These are phyloP conservation scores for Drosophila aff. DNA, from an alignment of 1,140 invertebrate genomes.

Conservation along the genomic window DNA sequence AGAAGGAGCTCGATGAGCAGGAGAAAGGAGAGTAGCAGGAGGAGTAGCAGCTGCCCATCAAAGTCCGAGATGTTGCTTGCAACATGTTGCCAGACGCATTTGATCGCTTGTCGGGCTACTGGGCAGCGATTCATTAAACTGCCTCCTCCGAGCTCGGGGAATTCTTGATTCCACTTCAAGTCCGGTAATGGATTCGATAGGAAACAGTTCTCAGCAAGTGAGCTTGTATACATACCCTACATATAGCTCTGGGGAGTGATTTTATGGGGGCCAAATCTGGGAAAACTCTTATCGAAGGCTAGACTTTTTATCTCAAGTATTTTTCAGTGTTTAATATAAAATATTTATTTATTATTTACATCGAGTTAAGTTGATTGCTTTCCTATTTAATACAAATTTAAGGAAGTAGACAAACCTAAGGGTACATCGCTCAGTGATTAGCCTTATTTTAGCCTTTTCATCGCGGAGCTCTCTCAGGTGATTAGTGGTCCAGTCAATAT, in stretches of 20 bases:
- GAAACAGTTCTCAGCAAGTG: neutral
- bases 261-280: neutral
- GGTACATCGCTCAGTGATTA: neutral
- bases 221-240: neutral
- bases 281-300: constrained; percentile 1
- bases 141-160: constrained; percentile 9
- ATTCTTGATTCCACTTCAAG: neutral
- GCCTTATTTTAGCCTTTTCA: constrained; percentile 2
- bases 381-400: neutral
- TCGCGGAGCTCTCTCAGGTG: neutral
- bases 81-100: constrained; percentile 70
- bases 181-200: constrained; percentile 5
- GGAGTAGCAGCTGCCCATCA: constrained; percentile 30
- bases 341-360: neutral
- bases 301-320: neutral
- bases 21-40: neutral
- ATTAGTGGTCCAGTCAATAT: constrained; percentile 43
- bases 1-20: neutral
- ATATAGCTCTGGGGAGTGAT: neutral
- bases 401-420: neutral
- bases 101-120: constrained; percentile 35
- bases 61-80: constrained; percentile 33
- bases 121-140: constrained; percentile 20
- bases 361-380: neutral
- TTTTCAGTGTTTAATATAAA: neutral